phyloP scores from a whole-genome alignment of 1,140 invertebrate species.

The Drosophila sproati region DNA sequence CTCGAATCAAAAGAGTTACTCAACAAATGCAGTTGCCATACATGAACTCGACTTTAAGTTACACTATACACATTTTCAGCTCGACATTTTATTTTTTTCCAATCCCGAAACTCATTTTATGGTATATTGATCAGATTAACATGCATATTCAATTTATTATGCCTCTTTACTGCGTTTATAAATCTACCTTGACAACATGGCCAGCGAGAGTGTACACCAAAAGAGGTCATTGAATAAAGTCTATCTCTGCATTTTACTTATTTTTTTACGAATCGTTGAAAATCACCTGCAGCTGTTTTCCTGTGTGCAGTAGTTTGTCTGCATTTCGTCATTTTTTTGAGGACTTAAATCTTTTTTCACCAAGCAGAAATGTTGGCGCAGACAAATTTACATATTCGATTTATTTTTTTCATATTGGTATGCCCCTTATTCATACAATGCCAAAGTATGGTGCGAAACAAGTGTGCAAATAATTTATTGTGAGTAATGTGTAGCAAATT shows the following conservation, averaged over 20 bases:
- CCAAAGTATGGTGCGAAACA: not conserved
- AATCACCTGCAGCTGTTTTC: slow-evolving; percentile 74
- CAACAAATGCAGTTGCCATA: slow-evolving; percentile 1
- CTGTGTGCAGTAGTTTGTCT: slow-evolving; percentile 47
- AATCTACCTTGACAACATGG: too few species aligned
- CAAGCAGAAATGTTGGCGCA: slow-evolving; percentile 11
- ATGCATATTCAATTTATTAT: not conserved
- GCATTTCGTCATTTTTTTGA: slow-evolving; percentile 42
- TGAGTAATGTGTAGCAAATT: too few species aligned
- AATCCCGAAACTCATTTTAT: too few species aligned
- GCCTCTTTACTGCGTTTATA: not conserved
- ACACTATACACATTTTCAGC: not conserved
- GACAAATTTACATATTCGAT: slow-evolving; percentile 17
- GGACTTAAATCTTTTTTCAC: slow-evolving; percentile 15
- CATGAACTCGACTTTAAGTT: not conserved
- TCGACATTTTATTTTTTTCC: not conserved
- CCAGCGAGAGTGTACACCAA: not conserved
- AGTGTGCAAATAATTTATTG: not conserved
- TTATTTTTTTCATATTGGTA: not conserved
- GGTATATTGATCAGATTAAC: too few species aligned
- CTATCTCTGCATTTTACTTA: slow-evolving; percentile 1
- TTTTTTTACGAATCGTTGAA: slow-evolving; percentile 56
- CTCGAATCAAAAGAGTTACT: slow-evolving; percentile 3
- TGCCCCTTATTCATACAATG: not conserved
- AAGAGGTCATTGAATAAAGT: not conserved